Evolutionary conservation across 2,797 vertebrate species (phyloP).

Genomic region (Enteromius anoplus): DNA sequence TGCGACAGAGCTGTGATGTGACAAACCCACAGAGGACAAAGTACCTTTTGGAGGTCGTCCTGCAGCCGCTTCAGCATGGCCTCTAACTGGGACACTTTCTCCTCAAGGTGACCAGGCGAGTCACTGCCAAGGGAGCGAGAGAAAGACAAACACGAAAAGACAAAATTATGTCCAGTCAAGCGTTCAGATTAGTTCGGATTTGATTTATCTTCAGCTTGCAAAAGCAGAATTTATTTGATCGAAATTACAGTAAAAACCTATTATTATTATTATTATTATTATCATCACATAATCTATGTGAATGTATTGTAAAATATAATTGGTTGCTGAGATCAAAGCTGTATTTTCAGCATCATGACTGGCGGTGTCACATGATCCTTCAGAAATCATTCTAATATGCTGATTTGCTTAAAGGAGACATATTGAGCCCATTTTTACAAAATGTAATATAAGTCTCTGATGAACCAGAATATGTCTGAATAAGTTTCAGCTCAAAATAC

Average conservation of each 20-base stretch:
- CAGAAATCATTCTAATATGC: background rate
- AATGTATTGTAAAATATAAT: background rate
- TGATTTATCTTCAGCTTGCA: background rate
- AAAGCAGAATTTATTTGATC: background rate
- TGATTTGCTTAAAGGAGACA: background rate
- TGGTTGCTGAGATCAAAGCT: background rate
- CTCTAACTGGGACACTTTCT: constrained; percentile 91
- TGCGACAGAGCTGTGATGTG: constrained; percentile 54
- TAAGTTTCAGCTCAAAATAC: no score
- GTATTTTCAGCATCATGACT: background rate
- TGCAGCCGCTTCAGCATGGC: constrained; percentile 87
- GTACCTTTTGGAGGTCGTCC: constrained; percentile 92
- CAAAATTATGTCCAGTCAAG: background rate
- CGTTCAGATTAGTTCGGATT: background rate
- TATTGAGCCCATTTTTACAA: no score
- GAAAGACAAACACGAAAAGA: background rate
- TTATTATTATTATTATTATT: background rate
- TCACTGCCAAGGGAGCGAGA: constrained; percentile 69
- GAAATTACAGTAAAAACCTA: background rate
- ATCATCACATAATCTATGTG: background rate
- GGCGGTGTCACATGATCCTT: background rate
- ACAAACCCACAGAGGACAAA: constrained; percentile 63
- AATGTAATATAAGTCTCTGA: no score
- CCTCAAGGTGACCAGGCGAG: constrained; percentile 82
- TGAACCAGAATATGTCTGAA: no score